Evolutionary conservation across 2,113 vertebrate genomes (phyloP), one percentile per base, ranked within the genome.

Genomic region (Tachuris rubrigastra): DNA sequence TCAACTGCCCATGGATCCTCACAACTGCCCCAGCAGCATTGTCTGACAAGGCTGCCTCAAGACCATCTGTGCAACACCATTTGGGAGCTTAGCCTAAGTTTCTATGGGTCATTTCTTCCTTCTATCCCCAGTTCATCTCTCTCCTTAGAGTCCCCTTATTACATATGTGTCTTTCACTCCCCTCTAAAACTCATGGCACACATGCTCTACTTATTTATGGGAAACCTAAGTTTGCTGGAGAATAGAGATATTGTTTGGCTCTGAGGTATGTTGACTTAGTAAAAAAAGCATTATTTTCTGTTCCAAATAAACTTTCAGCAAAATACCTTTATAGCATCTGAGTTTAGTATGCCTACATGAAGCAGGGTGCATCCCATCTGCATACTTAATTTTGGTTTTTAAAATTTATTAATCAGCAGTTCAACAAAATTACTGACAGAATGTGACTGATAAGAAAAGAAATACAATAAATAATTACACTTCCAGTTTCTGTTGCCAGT

Each of bases 1-100:
- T 77, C 24, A n/a, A 1, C n/a, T 12, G 37, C 37, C 23, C 3
- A 0, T 0, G 1, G 12, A n/a, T 11, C 21, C 25, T 19, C 17
- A 21, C 1, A 2, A 9, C 28, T 41, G 24, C 35, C n/a, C 31
- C 33, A 35, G 50, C 47, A 39, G 20, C n/a, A 56, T 5, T 24
- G n/a, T 22, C 68, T 60, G 46, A 37, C 11, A 42, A 39, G 17
- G 14, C 15, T 14, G 5, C 33, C 50, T 52, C 25, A 46, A n/a
- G 17, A 66, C 4, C 12, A 55, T 24, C 9, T 17, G 6, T 8
- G 12, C n/a, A 42, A 27, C 28, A 49, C 14, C 14, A 7, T 60
- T 33, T 37, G 19, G 50, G 22, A 79, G 14, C 49, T 42, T 46
- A 52, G 33, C 31, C 42, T 16, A 10, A 67, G 50, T 39, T 75